A percentile compares a stretch with the other conserved stretches of the same genome.
Evolutionary conservation across 2,888 invertebrate species (phyloP).

Genomic region (Eugnorisma glareosa): DNA sequence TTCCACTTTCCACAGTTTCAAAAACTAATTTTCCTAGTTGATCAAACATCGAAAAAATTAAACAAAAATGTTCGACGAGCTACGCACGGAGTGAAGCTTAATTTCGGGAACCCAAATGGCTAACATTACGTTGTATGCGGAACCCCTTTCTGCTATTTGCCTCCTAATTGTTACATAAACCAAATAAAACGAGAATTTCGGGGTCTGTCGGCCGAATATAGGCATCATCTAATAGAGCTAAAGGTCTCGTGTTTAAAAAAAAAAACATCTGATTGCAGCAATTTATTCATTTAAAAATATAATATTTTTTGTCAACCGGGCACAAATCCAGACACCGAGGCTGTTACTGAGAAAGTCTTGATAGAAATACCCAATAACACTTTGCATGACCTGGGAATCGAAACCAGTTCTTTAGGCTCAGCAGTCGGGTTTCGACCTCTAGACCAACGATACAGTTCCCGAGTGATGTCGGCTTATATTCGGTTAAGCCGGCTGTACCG

Average conservation of each 20-base stretch:
- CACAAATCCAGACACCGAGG: too few relatives aligned
- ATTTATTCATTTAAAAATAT: not conserved
- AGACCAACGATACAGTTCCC: not conserved
- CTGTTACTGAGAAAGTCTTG: too few relatives aligned
- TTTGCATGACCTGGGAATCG: not conserved
- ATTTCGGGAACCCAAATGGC: slow-evolving; percentile 81
- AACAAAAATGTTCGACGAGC: slow-evolving; percentile 71
- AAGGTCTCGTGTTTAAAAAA: slow-evolving; percentile 13
- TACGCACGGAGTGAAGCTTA: slow-evolving; percentile 72
- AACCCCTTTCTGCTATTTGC: slow-evolving; percentile 80
- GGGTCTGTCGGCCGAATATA: slow-evolving; percentile 69
- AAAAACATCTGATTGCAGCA: slow-evolving; percentile 10
- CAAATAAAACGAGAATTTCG: slow-evolving; percentile 81
- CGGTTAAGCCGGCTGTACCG: not conserved
- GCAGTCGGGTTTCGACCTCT: not conserved
- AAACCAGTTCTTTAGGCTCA: not conserved
- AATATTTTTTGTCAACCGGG: not conserved
- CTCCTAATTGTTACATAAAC: slow-evolving; percentile 86
- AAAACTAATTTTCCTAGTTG: slow-evolving; percentile 21
- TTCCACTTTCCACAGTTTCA: slow-evolving; percentile 6
- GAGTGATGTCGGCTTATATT: not conserved
- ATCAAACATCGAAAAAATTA: slow-evolving; percentile 65
- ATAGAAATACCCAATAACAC: too few relatives aligned
- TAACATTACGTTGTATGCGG: slow-evolving; percentile 76
- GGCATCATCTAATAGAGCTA: slow-evolving; percentile 43